Base-by-base conservation (phyloP, 2,797 vertebrate species). In the Microctenopoma steveboyesi region DNA sequence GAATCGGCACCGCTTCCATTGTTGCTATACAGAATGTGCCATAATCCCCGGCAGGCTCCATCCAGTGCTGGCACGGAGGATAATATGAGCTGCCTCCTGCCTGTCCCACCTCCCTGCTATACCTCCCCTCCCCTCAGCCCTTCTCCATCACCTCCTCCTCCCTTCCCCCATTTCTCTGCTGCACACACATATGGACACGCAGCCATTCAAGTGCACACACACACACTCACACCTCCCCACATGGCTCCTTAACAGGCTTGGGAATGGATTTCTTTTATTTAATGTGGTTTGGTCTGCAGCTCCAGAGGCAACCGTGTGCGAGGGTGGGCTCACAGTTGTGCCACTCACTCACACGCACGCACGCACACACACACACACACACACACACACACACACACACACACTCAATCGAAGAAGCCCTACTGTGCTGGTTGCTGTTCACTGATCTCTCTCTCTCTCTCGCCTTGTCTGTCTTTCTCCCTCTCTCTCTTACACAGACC, bases 11-110 rank as follows among this genome's bases (percentile, higher is more conserved):
- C 75, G 87, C 89, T 91, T 85, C 94, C 87, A 95, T 94, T 95
- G 94, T 95, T 93, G 91, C 93, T 83, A 86, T 89, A 82, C 92
- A 93, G 86, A 94, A 94, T 91, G 92, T 93, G 93, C 91, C 92
- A 87, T 94, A 95, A 95, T 95, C 93, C 94, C 91, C 92, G 86
- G 89, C 92, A 93, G 94, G 91, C 92, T 92, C 91, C 92, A 92
- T 93, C 92, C 92, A 89, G 94, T 92, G 90, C 83, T 91, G 91
- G 89, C 90, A 92, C 66, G 2, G 70, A 90, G 88, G 82, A 90
- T 89, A 89, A 88, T 86, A 81, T 86, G 87, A 83, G 84, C 86
- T 76, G 84, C 87, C 85, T 85, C 82, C 86, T 81, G 84, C 82
- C 76, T 78, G 74, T 81, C 82, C 76, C 77, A 81, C 82, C 85